These are phyloP conservation scores for Paedocypris micromegethes DNA, from an alignment of 2,797 vertebrate species.

Conservation along the genomic window DNA sequence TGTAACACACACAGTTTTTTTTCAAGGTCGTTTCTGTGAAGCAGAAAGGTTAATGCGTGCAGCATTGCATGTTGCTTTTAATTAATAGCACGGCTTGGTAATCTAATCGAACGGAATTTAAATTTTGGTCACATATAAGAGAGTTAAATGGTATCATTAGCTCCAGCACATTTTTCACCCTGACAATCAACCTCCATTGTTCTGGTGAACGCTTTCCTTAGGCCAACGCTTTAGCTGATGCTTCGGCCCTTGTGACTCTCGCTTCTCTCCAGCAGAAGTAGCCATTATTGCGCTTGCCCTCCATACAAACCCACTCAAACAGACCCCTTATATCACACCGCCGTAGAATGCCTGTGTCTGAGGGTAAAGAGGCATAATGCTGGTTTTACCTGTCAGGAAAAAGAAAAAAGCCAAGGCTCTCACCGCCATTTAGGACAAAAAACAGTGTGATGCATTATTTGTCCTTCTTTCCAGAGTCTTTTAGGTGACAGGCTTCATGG, in stretches of 20 bases:
- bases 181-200: conserved; percentile 18
- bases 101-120: conserved; percentile 20
- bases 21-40: too few species aligned
- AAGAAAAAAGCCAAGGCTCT: conserved; percentile 58
- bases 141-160: conserved; percentile 41
- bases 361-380: conserved; percentile 48
- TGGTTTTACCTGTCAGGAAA: conserved; percentile 59
- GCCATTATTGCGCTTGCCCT: conserved; percentile 33
- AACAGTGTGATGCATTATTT: conserved; percentile 29
- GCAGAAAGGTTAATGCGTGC: not conserved
- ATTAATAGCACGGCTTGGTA: conserved; percentile 6
- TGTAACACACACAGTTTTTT: too few species aligned
- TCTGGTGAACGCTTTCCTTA: conserved; percentile 26
- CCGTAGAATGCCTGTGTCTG: conserved; percentile 42
- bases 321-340: conserved; percentile 48
- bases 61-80: not conserved
- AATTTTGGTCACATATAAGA: conserved; percentile 18
- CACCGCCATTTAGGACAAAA: conserved; percentile 48
- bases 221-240: conserved; percentile 28
- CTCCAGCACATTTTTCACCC: conserved; percentile 19
- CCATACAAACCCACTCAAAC: conserved; percentile 34
- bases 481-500: conserved; percentile 10
- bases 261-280: conserved; percentile 33
- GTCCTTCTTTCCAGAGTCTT: conserved; percentile 14
- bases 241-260: conserved; percentile 29